Base-by-base conservation (phyloP, 2,888 invertebrate species). In the Alentia gelatinosa region DNA sequence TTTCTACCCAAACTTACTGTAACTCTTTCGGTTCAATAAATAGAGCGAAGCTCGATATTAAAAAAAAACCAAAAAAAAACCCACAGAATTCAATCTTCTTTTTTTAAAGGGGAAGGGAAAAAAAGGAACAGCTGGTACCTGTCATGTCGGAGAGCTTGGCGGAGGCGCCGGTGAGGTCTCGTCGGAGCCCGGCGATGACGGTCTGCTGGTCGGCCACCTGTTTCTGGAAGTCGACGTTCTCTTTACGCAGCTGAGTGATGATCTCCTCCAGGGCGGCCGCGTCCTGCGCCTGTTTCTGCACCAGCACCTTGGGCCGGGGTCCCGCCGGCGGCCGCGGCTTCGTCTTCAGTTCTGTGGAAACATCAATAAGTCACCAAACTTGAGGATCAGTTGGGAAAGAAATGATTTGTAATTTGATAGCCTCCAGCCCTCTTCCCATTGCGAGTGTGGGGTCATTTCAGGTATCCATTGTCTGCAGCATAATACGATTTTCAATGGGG, bases 131-230 rank as follows among this genome's bases (percentile, higher is more conserved):
- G 74, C n/a, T 74, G 74, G 33, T 86, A 86, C 95, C 96, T 91
- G 95, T 94, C 79, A 96, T 94, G 92, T 96, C 96, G 1, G 95
- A 95, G 19, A 96, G 93, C 35, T 95, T 93, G 83, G 96, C 96
- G 40, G 95, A 94, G 12, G 96, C 95, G 0, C 96, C 96, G 23
- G 95, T 93, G 89, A 96, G 92, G 91, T 96, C 96, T 63, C 95
- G 91, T n/a, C 96, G 92, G 39, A 96, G 93, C 9, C 95, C 95
- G 75, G 95, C 91, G 68, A 96, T 95, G 23, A 95, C 93, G 89
- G 95, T 94, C 63, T 96, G 95, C 89, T 95, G 95, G 40, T 95
- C 95, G 33, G 79, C 37, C 0, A 90, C 23, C 88, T 94, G 94
- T 40, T 94, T 94, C 93, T 95, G 95, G 89, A 95, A 92, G n/a